These are phyloP conservation scores for Oncorhynchus tshawytscha DNA, from an alignment of 2,113 vertebrate genomes.

Conservation along the genomic window DNA sequence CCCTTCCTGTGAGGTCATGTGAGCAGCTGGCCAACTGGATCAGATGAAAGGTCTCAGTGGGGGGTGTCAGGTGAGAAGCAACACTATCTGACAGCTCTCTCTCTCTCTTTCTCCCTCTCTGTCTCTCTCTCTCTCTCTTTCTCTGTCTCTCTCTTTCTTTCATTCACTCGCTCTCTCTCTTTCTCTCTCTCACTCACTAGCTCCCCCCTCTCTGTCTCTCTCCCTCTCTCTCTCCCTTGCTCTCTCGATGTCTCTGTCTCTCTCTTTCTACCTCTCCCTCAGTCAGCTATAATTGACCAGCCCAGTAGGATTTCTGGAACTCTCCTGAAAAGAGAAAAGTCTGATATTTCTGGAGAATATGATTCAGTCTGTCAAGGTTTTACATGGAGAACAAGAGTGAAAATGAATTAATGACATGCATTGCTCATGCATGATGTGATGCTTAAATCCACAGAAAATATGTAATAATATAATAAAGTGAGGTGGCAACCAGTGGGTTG, in stretches of 20 bases:
- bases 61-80: neutral
- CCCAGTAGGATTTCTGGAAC: neutral
- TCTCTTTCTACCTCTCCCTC: neutral
- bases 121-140: neutral
- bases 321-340: neutral
- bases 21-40: neutral
- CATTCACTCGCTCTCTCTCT: too few relatives aligned
- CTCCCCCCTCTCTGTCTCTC: too few relatives aligned
- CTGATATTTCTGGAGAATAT: too few relatives aligned
- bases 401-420: neutral
- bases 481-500: too few relatives aligned
- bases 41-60: neutral
- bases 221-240: too few relatives aligned
- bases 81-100: neutral
- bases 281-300: neutral
- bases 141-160: neutral
- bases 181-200: too few relatives aligned
- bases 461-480: neutral
- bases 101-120: neutral
- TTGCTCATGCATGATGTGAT: neutral
- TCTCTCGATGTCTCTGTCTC: neutral
- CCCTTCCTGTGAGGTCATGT: neutral
- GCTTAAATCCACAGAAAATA: neutral
- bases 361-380: neutral
- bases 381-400: neutral